phyloP scores from a whole-genome alignment of 2,888 invertebrate genomes.

The Hydriomena furcata region DNA sequence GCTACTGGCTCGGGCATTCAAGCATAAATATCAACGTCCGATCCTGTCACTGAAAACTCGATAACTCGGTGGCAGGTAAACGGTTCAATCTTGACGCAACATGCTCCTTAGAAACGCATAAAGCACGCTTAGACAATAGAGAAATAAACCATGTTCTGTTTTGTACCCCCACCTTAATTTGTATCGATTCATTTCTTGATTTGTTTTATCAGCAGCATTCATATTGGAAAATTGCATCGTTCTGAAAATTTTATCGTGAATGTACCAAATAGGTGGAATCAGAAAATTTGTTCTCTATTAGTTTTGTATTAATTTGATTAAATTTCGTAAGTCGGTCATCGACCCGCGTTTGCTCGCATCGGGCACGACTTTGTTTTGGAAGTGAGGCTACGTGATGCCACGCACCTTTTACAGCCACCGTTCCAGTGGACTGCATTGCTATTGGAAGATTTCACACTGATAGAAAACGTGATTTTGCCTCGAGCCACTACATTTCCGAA shows the following conservation, averaged over 20 bases:
- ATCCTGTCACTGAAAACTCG: slow-evolving; percentile 55
- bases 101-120: slow-evolving; percentile 40
- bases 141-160: slow-evolving; percentile 69
- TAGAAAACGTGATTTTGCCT: slow-evolving; percentile 71
- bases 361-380: slow-evolving; percentile 61
- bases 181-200: slow-evolving; percentile 34
- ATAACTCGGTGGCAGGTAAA: slow-evolving; percentile 57
- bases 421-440: slow-evolving; percentile 65
- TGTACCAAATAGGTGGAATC: too few relatives aligned
- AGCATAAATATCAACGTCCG: slow-evolving; percentile 56
- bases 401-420: slow-evolving; percentile 63
- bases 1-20: slow-evolving; percentile 47
- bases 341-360: slow-evolving; percentile 54
- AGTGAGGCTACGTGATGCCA: slow-evolving; percentile 70
- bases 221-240: slow-evolving; percentile 5
- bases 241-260: too few relatives aligned
- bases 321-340: slow-evolving; percentile 63
- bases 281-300: slow-evolving; percentile 53
- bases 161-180: slow-evolving; percentile 59
- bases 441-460: slow-evolving; percentile 69
- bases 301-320: slow-evolving; percentile 67
- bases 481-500: slow-evolving; percentile 58
- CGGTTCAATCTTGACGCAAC: slow-evolving; percentile 42
- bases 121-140: slow-evolving; percentile 70
- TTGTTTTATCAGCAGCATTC: slow-evolving; percentile 2